These are phyloP conservation scores for Celastrina argiolus DNA, from an alignment of 2,888 invertebrate genomes.

Conservation along the genomic window DNA sequence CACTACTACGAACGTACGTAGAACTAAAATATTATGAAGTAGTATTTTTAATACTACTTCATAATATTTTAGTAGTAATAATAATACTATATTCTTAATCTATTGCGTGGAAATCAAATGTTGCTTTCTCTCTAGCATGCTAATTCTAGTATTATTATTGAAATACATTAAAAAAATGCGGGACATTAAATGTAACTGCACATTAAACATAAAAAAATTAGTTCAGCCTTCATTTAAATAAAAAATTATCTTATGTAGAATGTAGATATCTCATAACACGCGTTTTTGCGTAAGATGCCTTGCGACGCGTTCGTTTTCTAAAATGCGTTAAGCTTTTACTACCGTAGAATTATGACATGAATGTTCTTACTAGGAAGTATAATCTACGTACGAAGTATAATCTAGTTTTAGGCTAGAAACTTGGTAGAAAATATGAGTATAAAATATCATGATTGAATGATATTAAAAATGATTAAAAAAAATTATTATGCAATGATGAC, in stretches of 20 bases:
- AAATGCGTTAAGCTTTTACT: background rate
- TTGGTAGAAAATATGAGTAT: background rate
- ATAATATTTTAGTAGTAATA: too few species aligned
- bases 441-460: too few species aligned
- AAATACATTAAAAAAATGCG: too few species aligned
- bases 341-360: too few species aligned
- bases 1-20: background rate
- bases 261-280: background rate
- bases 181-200: background rate
- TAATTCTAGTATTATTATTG: too few species aligned
- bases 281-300: background rate
- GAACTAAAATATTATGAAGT: background rate
- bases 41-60: background rate
- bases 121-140: too few species aligned
- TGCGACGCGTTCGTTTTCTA: constrained; percentile 8
- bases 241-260: background rate
- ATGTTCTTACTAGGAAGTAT: background rate
- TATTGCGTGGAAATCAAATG: too few species aligned
- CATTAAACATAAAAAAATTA: background rate
- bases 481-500: background rate
- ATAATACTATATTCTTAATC: too few species aligned
- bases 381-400: background rate
- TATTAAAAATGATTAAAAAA: too few species aligned
- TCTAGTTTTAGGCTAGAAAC: background rate
- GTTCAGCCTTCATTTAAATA: background rate